Evolutionary conservation across 2,113 vertebrate genomes (phyloP).

Genomic region (Hylia prasina): DNA sequence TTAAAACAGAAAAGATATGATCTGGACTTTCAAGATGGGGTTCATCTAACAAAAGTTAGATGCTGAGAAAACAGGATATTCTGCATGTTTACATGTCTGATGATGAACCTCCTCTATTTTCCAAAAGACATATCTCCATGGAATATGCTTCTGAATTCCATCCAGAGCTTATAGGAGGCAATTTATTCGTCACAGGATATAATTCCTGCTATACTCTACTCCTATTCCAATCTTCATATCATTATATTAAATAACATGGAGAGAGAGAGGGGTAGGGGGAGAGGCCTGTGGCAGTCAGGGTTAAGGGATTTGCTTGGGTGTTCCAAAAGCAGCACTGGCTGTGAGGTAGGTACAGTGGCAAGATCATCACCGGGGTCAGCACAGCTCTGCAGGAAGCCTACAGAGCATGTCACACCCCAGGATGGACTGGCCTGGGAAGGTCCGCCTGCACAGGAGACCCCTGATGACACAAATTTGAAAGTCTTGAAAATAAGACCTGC

Average conservation of each 20-base stretch:
- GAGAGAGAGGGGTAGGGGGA: neutral
- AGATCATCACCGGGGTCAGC: neutral
- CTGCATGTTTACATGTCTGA: neutral
- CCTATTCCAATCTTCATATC: neutral
- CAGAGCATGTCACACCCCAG: neutral
- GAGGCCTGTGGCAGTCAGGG: neutral
- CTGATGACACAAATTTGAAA: neutral
- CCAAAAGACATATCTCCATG: neutral
- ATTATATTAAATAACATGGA: neutral
- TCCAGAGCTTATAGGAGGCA: fast-evolving
- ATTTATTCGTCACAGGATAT: neutral
- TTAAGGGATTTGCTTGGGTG: neutral
- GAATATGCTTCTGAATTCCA: neutral
- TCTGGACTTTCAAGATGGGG: neutral
- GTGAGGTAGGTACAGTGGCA: neutral
- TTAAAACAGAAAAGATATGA: neutral
- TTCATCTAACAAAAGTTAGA: neutral
- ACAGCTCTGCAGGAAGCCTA: neutral
- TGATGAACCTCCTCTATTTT: neutral
- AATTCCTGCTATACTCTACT: neutral
- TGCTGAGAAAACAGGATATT: neutral
- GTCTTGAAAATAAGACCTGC: neutral
- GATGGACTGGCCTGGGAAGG: neutral
- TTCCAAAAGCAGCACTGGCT: neutral
- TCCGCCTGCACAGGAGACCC: neutral